Evolutionary conservation across 2,113 vertebrate species (phyloP), one percentile per base, ranked within the genome.

Genomic region (Lipophrys pholis): DNA sequence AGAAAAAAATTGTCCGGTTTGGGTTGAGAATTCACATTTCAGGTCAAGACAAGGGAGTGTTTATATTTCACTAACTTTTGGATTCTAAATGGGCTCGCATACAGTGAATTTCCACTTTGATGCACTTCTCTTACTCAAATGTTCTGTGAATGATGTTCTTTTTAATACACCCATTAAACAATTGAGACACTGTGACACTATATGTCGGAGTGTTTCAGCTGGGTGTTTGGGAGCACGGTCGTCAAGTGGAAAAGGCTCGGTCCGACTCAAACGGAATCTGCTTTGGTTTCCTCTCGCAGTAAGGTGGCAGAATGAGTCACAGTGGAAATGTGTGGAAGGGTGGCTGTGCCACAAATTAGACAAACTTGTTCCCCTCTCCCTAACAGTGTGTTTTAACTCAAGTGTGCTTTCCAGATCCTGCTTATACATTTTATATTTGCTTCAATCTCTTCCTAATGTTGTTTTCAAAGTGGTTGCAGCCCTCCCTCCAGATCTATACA

Each of bases 241-340:
- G 74, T 78, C 63, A 78, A 78, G 78, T 87, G 89, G 89, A 91
- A 90, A 90, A 88, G 71, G 67, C 72, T 87, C 59, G 45, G 78
- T 46, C 75, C 54, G 12, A 83, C 78, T 80, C 76, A 61, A 79
- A 81, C 77, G 48, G 66, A 86, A 72, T 76, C 59, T 48, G 75
- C 69, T 69, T 56, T 73, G 74, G 72, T 85, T 89, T 92, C 76
- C 85, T 77, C 76, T 85, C 73, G 7, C 87, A 72, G 71, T 80
- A 79, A 87, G 86, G 87, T 86, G 80, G 81, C 64, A 76, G 75
- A 73, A 87, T 92, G 90, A 91, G 87, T 93, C 90, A 93, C 64
- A 81, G 82, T 88, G 89, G 90, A 91, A 93, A 90, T 67, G 87
- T 81, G 82, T 57, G 77, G 66, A 80, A 78, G 45, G 49, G 63